phyloP scores from a whole-genome alignment of 2,113 vertebrate genomes.

The Puntigrus tetrazona region DNA sequence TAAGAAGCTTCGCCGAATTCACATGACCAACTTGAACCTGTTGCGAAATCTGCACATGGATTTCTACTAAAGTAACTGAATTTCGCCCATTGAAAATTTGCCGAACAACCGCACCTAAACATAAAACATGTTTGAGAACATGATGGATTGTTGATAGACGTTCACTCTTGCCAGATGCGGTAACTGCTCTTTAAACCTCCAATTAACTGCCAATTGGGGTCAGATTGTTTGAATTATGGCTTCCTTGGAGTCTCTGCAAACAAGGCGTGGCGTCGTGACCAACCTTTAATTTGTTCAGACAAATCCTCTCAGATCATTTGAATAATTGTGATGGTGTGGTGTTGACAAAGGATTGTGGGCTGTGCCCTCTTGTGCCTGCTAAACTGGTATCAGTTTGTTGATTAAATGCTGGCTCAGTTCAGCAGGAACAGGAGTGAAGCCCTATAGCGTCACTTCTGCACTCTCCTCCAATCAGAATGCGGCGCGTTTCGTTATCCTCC shows the following conservation, averaged over 20 bases:
- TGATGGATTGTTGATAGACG: not conserved
- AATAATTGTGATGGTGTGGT: not conserved
- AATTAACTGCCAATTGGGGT: slow-evolving; percentile 4
- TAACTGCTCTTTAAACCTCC: not conserved
- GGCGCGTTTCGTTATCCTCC: not conserved
- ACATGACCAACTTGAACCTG: not conserved
- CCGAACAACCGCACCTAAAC: not conserved
- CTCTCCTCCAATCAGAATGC: slow-evolving; percentile 34
- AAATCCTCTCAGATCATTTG: not conserved
- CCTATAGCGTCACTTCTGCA: slow-evolving; percentile 46
- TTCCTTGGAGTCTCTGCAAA: not conserved
- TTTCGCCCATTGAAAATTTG: not conserved
- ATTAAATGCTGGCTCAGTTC: slow-evolving; percentile 83
- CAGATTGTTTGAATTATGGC: not conserved
- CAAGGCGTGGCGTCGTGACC: not conserved
- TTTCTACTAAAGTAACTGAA: not conserved
- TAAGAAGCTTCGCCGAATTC: not conserved
- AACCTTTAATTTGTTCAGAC: not conserved
- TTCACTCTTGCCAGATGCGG: not conserved
- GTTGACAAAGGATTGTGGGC: slow-evolving; percentile 51
- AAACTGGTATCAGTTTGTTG: slow-evolving; percentile 83
- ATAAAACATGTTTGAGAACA: not conserved
- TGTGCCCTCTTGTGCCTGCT: slow-evolving; percentile 82
- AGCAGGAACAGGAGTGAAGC: slow-evolving; percentile 84
- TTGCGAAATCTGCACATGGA: not conserved